Evolutionary conservation across 2,113 vertebrate genomes (phyloP).

Genomic region (Marmota monax): DNA sequence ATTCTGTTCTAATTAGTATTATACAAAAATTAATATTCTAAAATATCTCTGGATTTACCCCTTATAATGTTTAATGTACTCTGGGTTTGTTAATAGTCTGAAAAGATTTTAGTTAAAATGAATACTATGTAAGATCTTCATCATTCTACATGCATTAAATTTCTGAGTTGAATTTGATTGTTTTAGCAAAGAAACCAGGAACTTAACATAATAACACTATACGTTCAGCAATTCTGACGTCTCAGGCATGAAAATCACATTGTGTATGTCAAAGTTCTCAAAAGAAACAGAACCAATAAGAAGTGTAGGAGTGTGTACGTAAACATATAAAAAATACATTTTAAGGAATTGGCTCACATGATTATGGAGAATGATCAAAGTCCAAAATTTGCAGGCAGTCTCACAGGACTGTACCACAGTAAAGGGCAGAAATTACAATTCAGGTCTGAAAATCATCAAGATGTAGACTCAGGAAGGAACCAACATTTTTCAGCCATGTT

Average conservation of each 20-base stretch:
- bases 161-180: background rate
- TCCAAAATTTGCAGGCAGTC: background rate
- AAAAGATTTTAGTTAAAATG: background rate
- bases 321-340: background rate
- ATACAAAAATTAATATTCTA: background rate
- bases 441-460: background rate
- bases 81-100: background rate
- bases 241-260: background rate
- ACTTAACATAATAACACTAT: background rate
- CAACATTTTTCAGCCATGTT: rapidly evolving
- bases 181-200: background rate
- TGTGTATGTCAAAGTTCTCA: background rate
- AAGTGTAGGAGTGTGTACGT: background rate
- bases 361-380: background rate
- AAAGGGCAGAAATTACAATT: background rate
- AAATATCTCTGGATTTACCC: background rate
- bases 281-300: background rate
- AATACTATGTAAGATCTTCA: background rate
- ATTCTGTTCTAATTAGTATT: background rate
- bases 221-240: background rate
- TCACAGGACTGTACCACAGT: too few relatives aligned
- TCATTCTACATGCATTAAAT: background rate
- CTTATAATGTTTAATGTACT: background rate
- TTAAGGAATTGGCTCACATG: background rate
- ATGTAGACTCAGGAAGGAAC: background rate